Conservation (phyloP, 37 sponge, comb jelly and placozoan species). For the Halichondria panicea region DNA sequence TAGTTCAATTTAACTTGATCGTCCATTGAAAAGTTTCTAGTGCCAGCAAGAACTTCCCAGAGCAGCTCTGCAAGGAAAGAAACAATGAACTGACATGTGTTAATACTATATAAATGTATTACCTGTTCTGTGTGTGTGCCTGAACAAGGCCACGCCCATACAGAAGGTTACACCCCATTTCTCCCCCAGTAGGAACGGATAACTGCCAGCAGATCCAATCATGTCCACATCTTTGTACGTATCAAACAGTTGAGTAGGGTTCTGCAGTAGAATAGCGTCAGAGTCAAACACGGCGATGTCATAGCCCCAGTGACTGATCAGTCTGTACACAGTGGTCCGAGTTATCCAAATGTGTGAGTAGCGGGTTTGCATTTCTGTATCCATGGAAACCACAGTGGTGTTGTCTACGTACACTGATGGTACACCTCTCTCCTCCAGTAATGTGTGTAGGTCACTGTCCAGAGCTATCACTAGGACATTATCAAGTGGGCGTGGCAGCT, state of each 20-base stretch:
- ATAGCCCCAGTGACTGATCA: constrained; percentile 54
- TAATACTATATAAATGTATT: not conserved
- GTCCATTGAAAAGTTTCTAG: constrained; percentile 1
- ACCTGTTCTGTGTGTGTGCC: constrained; percentile 36
- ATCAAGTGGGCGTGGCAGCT: constrained; percentile 7
- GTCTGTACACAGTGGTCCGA: constrained; percentile 17
- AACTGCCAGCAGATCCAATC: constrained; percentile 33
- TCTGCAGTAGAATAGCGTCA: constrained; percentile 46
- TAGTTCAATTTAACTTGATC: constrained; percentile 55
- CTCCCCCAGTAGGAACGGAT: constrained; percentile 28
- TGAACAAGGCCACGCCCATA: constrained; percentile 52
- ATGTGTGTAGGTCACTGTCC: not conserved
- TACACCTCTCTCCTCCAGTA: constrained; percentile 11
- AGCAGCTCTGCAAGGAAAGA: constrained; percentile 9
- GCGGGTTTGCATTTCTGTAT: not conserved
- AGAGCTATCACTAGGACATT: constrained; percentile 42
- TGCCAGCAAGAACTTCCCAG: constrained; percentile 7
- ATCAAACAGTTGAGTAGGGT: constrained; percentile 27
- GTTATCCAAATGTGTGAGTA: constrained; percentile 39
- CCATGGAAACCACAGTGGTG: not conserved
- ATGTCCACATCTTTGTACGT: constrained; percentile 29
- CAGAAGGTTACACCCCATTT: constrained; percentile 53
- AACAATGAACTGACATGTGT: not conserved
- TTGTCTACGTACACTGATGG: constrained; percentile 17
- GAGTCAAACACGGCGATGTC: constrained; percentile 42